Evolutionary conservation across 2,888 invertebrate species (phyloP), one percentile per base, ranked within the genome.

Genomic region (Erebia palarica): DNA sequence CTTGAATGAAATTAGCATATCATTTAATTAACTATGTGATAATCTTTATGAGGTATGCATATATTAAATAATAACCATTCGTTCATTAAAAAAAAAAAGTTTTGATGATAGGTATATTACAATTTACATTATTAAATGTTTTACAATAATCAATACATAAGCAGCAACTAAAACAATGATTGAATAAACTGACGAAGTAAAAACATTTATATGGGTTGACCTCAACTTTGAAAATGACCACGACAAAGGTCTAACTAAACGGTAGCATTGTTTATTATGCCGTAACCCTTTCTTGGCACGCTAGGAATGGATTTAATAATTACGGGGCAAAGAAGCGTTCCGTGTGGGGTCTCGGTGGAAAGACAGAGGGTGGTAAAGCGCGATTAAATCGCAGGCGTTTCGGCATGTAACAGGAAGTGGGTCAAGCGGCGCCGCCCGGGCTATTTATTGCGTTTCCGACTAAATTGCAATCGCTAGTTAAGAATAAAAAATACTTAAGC

Each of bases 351-450:
- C 86, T 87, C 77, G 82, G 86, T 85, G 88, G 88, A 88, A 89
- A 85, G 85, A 85, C 83, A 88, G 88, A 86, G 85, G 84, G 88
- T 88, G 89, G 90, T 82, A 86, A 84, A 85, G 86, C 84, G 85
- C 88, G 92, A 92, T 93, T 89, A 88, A 90, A 92, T 92, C 92
- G 91, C 88, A 86, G 87, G 86, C 90, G 91, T 91, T 92, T 92
- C 88, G 92, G 91, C 89, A 87, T 91, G 91, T 91, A 85, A 85
- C 88, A 89, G 90, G 90, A 92, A 92, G 90, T 92, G 89, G 92
- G 92, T 92, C 92, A 92, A 91, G 90, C 90, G 87, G 87, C 87
- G 86, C 89, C 89, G 83, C 86, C 86, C 86, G 84, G 82, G 87
- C 87, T 91, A 91, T 92, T 91, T 92, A 92, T 91, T 92, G 89